A percentile compares a stretch with the other conserved stretches of the same genome.
phyloP scores from a whole-genome alignment of 2,113 vertebrate species.

The Emydocephalus ijimae region DNA sequence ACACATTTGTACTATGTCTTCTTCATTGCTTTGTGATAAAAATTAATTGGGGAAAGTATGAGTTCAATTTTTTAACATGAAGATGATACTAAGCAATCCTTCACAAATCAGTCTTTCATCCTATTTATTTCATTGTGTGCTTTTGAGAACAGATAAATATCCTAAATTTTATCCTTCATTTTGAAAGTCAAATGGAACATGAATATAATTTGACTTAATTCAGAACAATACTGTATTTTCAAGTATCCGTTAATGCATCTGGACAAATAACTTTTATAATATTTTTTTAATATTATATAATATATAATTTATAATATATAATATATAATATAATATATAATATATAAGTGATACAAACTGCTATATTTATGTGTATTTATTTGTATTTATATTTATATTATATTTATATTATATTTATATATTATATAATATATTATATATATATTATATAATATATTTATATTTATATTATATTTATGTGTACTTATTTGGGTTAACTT shows the following conservation, averaged over 20 bases:
- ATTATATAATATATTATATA: too few relatives aligned
- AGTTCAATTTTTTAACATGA: background rate
- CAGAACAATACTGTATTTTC: too few relatives aligned
- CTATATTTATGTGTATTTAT: background rate
- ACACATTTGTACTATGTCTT: background rate
- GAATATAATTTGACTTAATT: background rate
- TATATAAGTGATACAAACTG: background rate
- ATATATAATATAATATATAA: too few relatives aligned
- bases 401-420: too few relatives aligned
- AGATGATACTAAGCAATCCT: background rate
- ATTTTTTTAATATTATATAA: too few relatives aligned
- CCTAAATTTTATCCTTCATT: background rate
- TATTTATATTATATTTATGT: background rate
- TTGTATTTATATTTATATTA: too few relatives aligned
- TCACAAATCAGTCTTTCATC: background rate
- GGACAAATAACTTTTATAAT: too few relatives aligned
- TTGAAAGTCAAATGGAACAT: background rate
- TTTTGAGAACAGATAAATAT: background rate
- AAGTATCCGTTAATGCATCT: too few relatives aligned
- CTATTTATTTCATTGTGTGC: background rate
- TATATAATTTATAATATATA: too few relatives aligned
- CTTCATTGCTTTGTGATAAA: background rate
- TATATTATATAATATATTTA: too few relatives aligned
- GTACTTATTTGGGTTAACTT: background rate
- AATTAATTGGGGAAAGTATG: background rate